Conservation (phyloP, 2,888 invertebrate species). For the Ochropleura leucogaster region DNA sequence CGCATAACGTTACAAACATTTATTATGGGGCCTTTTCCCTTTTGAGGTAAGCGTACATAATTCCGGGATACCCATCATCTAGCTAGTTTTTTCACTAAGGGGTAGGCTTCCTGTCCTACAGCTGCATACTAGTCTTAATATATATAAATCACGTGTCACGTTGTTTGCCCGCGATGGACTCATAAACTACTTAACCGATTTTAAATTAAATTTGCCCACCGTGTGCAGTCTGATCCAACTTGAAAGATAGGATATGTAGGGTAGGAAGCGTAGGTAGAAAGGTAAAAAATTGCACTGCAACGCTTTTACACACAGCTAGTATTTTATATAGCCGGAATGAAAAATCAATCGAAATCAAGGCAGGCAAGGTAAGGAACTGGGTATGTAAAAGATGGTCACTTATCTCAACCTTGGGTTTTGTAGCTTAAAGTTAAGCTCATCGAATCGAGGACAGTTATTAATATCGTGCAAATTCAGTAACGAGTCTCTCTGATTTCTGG, state of each 20-base stretch:
- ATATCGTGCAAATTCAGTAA: neutral
- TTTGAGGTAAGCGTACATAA: neutral
- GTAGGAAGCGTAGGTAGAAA: no score
- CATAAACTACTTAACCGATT: no score
- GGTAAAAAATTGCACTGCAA: no score
- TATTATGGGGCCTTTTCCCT: constrained; percentile 11
- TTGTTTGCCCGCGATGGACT: no score
- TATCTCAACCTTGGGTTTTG: neutral
- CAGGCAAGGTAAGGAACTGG: neutral
- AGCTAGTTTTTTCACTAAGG: neutral
- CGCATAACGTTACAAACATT: constrained; percentile 19
- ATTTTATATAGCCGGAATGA: neutral
- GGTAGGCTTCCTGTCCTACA: neutral
- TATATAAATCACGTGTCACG: no score
- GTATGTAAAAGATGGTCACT: neutral
- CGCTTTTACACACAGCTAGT: no score
- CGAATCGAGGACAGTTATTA: neutral
- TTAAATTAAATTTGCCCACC: no score
- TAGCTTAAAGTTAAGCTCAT: neutral
- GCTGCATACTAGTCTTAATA: neutral
- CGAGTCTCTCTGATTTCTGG: neutral
- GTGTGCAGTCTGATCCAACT: no score
- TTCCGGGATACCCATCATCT: neutral
- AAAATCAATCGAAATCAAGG: neutral
- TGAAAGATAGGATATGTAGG: no score